Conservation (phyloP, 1,140 invertebrate species). For the Berghia stephanieae region DNA sequence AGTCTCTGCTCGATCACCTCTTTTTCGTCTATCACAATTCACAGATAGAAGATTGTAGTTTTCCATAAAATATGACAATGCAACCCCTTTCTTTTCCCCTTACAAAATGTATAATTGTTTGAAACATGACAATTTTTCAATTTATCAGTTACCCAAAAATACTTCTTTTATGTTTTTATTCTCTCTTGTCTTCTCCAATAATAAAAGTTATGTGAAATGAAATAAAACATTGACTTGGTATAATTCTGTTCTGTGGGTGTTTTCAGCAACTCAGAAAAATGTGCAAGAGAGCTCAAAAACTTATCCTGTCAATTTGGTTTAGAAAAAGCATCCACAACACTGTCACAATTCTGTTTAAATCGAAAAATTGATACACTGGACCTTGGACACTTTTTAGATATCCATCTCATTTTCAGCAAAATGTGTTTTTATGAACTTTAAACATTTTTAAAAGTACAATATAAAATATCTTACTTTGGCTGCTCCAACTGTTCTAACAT, state of each 20-base stretch:
- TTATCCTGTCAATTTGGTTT: too few species aligned
- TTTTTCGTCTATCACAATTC: constrained; percentile 71
- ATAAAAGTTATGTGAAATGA: neutral
- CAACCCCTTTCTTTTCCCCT: neutral
- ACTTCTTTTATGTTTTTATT: neutral
- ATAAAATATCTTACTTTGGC: constrained; percentile 79
- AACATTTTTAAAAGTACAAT: too few species aligned
- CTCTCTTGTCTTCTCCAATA: neutral
- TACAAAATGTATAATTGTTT: neutral
- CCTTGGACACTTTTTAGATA: too few species aligned
- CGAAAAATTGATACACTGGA: too few species aligned
- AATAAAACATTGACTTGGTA: too few species aligned
- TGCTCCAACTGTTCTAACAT: constrained; percentile 85
- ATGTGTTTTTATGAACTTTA: too few species aligned
- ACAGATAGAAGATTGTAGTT: neutral
- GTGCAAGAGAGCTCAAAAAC: too few species aligned
- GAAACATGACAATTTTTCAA: neutral
- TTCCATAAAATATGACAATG: neutral
- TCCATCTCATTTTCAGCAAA: too few species aligned
- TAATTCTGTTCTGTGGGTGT: too few species aligned
- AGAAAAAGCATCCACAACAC: too few species aligned
- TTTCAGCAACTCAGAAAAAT: too few species aligned
- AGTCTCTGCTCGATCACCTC: constrained; percentile 71
- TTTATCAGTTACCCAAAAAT: neutral
- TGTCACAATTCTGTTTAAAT: too few species aligned